Conservation (phyloP, 2,113 vertebrate species). For the Martes martes region DNA sequence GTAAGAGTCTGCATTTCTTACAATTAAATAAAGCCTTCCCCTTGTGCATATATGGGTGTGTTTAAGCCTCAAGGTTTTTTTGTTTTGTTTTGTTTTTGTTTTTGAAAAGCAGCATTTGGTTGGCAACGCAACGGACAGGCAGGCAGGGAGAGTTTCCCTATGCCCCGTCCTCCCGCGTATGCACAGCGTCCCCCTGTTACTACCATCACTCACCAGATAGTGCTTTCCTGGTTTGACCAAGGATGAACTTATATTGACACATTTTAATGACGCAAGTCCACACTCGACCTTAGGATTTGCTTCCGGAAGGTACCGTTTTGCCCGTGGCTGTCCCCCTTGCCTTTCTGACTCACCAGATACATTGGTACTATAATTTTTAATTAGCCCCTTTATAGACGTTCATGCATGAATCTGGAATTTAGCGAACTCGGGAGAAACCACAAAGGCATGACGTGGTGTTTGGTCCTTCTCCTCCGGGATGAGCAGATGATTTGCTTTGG, state of each 20-base stretch:
- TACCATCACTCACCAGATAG: not conserved
- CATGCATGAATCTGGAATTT: not conserved
- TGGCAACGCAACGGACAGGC: not conserved
- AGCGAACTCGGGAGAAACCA: not conserved
- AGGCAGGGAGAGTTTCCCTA: not conserved
- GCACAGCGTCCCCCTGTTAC: not conserved
- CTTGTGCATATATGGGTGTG: not conserved
- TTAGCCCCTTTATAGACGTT: not conserved
- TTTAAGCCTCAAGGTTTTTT: not conserved
- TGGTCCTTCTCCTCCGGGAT: not conserved
- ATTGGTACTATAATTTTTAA: not conserved
- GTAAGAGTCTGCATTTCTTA: not conserved
- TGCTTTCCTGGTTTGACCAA: not conserved
- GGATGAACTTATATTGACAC: not conserved
- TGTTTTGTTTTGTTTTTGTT: not conserved
- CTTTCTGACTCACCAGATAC: not conserved
- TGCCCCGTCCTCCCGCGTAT: no score
- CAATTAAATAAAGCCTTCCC: not conserved
- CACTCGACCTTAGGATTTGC: not conserved
- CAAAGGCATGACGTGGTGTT: fast-evolving
- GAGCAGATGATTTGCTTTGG: not conserved
- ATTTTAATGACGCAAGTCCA: not conserved
- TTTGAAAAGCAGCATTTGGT: not conserved
- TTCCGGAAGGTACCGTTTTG: fast-evolving
- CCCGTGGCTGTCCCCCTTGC: fast-evolving